Evolutionary conservation across 2,888 invertebrate species (phyloP).

Genomic region (Scaptomyza tumidula): DNA sequence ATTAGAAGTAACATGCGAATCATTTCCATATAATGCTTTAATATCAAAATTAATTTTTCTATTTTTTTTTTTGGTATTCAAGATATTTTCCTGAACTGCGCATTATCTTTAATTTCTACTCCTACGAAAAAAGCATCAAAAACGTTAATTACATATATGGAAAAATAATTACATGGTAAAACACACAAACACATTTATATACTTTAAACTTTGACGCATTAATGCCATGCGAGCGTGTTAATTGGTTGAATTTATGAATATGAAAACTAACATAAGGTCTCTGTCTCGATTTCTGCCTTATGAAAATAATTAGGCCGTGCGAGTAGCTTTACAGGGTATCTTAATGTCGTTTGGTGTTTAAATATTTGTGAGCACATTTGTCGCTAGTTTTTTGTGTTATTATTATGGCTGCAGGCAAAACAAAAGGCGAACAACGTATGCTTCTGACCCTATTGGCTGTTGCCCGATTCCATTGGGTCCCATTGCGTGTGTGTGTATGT

Average conservation of each 20-base stretch:
- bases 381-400: constrained; percentile 33
- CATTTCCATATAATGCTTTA: background rate
- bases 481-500: constrained; percentile 46
- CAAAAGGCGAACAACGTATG: constrained; percentile 39
- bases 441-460: constrained; percentile 38
- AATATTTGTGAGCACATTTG: constrained; percentile 28
- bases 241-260: background rate
- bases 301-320: background rate
- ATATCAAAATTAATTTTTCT: background rate
- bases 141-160: background rate
- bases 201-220: background rate
- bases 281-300: background rate
- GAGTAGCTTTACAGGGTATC: constrained; percentile 17
- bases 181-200: background rate
- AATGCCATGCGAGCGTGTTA: background rate
- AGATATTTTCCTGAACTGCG: background rate
- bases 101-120: constrained; percentile 1
- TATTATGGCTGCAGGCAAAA: constrained; percentile 55
- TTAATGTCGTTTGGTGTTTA: background rate
- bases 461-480: constrained; percentile 64
- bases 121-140: background rate
- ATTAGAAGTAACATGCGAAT: too few relatives aligned
- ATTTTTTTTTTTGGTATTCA: too few relatives aligned
- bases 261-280: background rate
- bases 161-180: constrained; percentile 7